Base-by-base conservation (phyloP, 2,888 invertebrate species). In the Dasypolia templi region DNA sequence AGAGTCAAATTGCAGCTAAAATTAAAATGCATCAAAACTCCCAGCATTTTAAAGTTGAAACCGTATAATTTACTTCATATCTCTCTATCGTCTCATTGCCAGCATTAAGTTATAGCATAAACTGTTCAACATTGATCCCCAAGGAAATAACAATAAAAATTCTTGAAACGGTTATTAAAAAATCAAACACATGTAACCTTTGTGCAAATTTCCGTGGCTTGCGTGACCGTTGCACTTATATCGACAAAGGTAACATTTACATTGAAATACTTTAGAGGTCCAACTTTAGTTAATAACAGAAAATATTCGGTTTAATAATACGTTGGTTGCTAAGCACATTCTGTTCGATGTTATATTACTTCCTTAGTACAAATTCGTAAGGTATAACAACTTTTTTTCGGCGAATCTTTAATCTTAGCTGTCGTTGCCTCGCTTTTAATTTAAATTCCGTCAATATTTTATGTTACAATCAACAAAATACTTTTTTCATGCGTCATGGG, bases 361-460 rank as follows among this genome's bases (percentile, higher is more conserved):
- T 89, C 89, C 89, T 86, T 83, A 85, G 75, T 82, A 77, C 66
- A 76, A 82, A 81, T 79, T 83, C 85, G 87, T 89, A 88, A 85
- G 80, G 42, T 73, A 72, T 70, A 71, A 72, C 73, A 68, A 64
- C 66, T 75, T 59, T 66, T 72, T 62, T 42, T 70, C 32, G 67
- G 65, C 64, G 61, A 58, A 77, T 77, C 63, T n/a, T n/a, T n/a
- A n/a, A 51, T 61, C 26, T 61, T 77, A 77, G 74, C 77, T 72
- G 73, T 42, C n/a, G n/a, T 46, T 74, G 74, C 61, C 67, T 26
- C 49, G 17, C 35, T 56, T 66, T 63, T 62, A 35, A 55, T 77
- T 53, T 39, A 11, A 79, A 32, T 46, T 46, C 29, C n/a, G 29
- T 12, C 22, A 58, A 63, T 71, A 29, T 44, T 44, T 51, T 35